Conservation (phyloP, 2,888 invertebrate species). For the Ophion obscuratus region DNA sequence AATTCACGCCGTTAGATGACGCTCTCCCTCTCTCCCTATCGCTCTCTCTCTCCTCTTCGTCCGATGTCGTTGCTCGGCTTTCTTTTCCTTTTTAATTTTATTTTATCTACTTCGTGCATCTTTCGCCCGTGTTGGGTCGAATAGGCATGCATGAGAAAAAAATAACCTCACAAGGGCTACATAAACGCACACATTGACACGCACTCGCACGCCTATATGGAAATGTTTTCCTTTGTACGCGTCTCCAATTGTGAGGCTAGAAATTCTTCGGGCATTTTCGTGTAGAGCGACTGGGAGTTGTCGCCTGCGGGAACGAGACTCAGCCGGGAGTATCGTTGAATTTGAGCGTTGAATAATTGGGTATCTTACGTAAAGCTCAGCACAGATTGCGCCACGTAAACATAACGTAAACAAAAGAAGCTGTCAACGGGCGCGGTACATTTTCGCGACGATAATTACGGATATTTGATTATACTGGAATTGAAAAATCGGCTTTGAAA, state of each 20-base stretch:
- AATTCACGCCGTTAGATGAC: conserved; percentile 70
- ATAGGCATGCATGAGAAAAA: conserved; percentile 8
- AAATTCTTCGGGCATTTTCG: background rate
- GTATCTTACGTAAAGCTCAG: no score
- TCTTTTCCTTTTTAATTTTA: conserved; percentile 54
- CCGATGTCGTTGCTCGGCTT: conserved; percentile 66
- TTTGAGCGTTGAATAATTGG: no score
- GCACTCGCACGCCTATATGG: background rate
- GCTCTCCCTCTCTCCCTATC: conserved; percentile 10
- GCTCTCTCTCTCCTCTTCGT: background rate
- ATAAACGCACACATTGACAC: background rate
- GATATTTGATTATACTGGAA: no score
- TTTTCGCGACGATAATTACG: no score
- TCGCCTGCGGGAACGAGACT: no score
- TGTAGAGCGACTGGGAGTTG: background rate
- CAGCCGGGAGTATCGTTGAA: no score
- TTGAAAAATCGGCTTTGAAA: no score
- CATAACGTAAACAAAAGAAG: no score
- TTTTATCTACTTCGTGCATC: conserved; percentile 75
- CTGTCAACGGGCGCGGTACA: no score
- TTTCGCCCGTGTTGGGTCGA: conserved; percentile 57
- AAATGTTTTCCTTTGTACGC: conserved; percentile 16
- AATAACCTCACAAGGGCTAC: background rate
- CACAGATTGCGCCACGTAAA: no score
- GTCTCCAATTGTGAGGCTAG: no score